A percentile compares a stretch with the other conserved stretches of the same genome.
Evolutionary conservation across 1,140 invertebrate genomes (phyloP).

Genomic region (Protaetia brevitarsis): DNA sequence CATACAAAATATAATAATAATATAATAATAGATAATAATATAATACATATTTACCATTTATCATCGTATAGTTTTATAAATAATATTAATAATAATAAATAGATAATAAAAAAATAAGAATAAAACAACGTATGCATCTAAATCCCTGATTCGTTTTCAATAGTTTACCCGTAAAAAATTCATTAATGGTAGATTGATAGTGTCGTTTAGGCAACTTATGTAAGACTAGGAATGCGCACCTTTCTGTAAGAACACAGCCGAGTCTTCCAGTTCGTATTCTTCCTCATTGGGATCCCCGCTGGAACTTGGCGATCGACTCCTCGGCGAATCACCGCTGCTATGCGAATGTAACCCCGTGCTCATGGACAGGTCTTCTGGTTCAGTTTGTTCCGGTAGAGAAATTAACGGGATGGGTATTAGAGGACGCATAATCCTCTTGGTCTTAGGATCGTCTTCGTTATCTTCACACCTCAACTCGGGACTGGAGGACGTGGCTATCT

Average conservation of each 20-base stretch:
- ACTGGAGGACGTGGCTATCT: slow-evolving; percentile 39
- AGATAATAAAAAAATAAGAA: no score
- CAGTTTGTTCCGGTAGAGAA: slow-evolving; percentile 75
- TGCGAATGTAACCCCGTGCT: slow-evolving; percentile 45
- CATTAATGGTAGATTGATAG: no score
- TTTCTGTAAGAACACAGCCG: slow-evolving; percentile 38
- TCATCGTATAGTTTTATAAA: no score
- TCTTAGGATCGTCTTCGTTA: slow-evolving; percentile 42
- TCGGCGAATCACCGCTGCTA: slow-evolving; percentile 42
- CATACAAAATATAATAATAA: no score
- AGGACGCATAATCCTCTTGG: slow-evolving; percentile 48
- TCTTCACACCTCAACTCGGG: slow-evolving; percentile 16
- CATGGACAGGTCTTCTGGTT: slow-evolving; percentile 83
- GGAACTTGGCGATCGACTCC: slow-evolving; percentile 39
- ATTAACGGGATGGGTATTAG: slow-evolving; percentile 40
- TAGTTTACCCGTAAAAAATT: no score
- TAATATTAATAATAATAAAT: no score
- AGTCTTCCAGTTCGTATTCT: slow-evolving; percentile 36
- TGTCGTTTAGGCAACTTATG: no score
- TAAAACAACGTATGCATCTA: no score
- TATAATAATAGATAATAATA: no score
- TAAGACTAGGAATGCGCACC: slow-evolving; percentile 37
- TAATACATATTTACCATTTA: no score
- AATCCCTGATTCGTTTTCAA: no score
- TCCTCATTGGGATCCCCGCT: slow-evolving; percentile 38